phyloP scores from a whole-genome alignment of 2,113 vertebrate species.

The Lagopus muta region DNA sequence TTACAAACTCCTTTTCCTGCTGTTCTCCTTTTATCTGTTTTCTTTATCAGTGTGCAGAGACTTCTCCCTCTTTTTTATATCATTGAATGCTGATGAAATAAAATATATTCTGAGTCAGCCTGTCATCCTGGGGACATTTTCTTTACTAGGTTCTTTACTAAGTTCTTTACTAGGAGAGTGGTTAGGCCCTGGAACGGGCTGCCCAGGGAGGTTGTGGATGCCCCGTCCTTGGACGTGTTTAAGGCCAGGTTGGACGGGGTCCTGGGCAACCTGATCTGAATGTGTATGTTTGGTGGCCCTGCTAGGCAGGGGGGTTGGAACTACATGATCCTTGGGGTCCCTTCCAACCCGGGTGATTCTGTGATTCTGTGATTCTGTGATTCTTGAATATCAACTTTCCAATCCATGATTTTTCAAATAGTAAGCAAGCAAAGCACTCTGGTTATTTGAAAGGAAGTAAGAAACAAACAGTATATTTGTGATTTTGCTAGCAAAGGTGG shows the following conservation, averaged over 20 bases:
- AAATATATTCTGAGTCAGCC: neutral
- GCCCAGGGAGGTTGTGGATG: no score
- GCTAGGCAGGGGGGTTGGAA: no score
- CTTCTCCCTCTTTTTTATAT: constrained; percentile 2
- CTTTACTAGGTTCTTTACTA: no score
- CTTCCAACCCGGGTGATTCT: no score
- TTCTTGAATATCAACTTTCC: neutral
- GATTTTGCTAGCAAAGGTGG: neutral
- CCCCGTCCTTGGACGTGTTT: no score
- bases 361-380: no score
- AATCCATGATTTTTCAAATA: neutral
- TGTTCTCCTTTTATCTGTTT: constrained; percentile 11
- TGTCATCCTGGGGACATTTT: neutral
- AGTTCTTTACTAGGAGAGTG: no score
- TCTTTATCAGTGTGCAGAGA: neutral
- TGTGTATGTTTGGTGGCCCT: no score
- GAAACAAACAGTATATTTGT: neutral
- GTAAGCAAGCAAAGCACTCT: neutral
- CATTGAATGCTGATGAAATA: neutral
- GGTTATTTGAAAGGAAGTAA: neutral
- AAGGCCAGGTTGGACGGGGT: no score
- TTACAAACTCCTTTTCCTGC: neutral
- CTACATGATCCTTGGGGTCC: no score
- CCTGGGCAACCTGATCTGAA: no score
- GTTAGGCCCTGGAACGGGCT: no score